Evolutionary conservation across 2,113 vertebrate species (phyloP).

Genomic region (Eulemur rufifrons): DNA sequence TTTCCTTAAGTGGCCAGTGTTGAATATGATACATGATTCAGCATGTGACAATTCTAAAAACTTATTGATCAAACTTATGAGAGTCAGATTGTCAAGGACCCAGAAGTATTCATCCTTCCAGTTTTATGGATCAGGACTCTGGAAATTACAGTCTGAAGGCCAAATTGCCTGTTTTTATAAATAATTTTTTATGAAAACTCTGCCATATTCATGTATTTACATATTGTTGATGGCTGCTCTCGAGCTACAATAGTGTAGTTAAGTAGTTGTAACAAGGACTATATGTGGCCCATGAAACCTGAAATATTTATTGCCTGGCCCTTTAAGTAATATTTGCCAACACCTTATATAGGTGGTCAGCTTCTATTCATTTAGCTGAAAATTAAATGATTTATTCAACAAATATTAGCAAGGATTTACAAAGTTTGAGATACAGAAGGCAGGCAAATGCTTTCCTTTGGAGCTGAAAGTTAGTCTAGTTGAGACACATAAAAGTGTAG

Average conservation of each 20-base stretch:
- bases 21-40: neutral
- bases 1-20: neutral
- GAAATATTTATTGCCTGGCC: neutral
- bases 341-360: neutral
- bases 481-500: neutral
- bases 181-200: neutral
- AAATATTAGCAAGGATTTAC: neutral
- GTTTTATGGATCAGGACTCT: neutral
- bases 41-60: neutral
- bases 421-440: neutral
- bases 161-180: neutral
- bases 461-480: neutral
- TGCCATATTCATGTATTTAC: neutral
- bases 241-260: neutral
- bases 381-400: conserved; percentile 9
- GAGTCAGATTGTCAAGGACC: neutral
- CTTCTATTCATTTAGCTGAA: neutral
- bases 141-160: neutral
- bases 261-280: neutral
- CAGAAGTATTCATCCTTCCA: neutral
- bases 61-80: neutral
- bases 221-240: neutral
- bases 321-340: neutral
- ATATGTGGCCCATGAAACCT: accelerated
- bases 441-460: neutral